phyloP scores from a whole-genome alignment of 2,113 vertebrate genomes.

The Onychostruthus taczanowskii region DNA sequence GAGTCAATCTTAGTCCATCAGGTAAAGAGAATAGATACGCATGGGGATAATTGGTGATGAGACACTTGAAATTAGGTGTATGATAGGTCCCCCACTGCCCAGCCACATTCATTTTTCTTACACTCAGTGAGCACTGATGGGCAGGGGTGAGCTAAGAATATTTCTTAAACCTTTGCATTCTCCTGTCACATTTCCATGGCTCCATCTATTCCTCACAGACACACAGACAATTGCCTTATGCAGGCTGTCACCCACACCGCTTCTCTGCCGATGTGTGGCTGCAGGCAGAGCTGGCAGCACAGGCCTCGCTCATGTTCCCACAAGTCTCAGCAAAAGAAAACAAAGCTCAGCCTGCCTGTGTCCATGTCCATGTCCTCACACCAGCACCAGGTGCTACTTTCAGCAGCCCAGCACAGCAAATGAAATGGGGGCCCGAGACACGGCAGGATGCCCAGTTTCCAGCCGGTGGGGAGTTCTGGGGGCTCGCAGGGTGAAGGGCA shows the following conservation, averaged over 20 bases:
- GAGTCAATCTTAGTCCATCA: constrained; percentile 47
- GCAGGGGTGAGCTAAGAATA: not conserved
- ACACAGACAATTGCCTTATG: not conserved
- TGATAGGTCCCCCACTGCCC: not conserved
- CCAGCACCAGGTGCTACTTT: not conserved
- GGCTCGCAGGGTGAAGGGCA: not conserved
- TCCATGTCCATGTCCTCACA: not conserved
- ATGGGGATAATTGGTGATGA: constrained; percentile 54
- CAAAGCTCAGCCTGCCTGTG: not conserved
- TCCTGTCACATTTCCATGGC: constrained; percentile 25
- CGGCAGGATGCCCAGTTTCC: not conserved
- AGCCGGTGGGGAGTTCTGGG: not conserved
- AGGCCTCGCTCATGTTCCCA: not conserved
- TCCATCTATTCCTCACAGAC: not conserved
- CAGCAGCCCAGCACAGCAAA: not conserved
- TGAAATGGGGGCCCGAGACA: not conserved
- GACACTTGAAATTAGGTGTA: constrained; percentile 63
- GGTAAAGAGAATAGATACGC: constrained; percentile 1
- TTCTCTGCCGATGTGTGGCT: not conserved
- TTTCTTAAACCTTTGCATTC: constrained; percentile 36
- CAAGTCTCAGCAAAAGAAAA: not conserved
- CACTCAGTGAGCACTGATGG: not conserved
- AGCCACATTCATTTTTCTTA: constrained; percentile 32
- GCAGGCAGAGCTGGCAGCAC: not conserved
- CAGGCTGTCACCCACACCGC: not conserved